Conservation (phyloP, 2,888 invertebrate species). For the Ypsolopha scabrella region DNA sequence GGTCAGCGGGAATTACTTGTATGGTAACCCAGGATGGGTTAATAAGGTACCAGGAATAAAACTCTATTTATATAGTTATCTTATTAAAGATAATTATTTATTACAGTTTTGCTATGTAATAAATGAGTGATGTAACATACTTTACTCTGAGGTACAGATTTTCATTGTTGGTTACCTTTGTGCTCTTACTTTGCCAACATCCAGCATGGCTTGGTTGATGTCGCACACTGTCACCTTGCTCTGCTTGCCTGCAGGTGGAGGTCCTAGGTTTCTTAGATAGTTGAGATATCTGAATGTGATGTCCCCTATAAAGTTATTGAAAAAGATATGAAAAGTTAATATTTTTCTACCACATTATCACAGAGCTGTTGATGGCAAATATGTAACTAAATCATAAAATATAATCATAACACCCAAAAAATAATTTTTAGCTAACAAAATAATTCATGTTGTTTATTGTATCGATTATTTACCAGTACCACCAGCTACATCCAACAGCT, state of each 20-base stretch:
- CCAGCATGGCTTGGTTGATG: constrained; percentile 94
- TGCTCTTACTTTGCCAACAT: constrained; percentile 87
- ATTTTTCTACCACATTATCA: too few species aligned
- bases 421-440: background rate
- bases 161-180: constrained; percentile 42
- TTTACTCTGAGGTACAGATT: too few species aligned
- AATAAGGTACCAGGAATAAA: too few species aligned
- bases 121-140: too few species aligned
- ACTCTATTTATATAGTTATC: too few species aligned
- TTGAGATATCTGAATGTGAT: constrained; percentile 92
- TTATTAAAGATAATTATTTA: too few species aligned
- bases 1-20: too few species aligned
- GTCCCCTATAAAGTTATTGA: constrained; percentile 74
- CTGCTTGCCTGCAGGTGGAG: constrained; percentile 28
- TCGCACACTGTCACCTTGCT: constrained; percentile 87
- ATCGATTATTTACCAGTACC: constrained; percentile 90
- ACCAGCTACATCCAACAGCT: constrained; percentile 95
- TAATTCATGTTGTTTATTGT: too few species aligned
- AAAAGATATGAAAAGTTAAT: background rate
- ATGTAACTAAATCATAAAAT: background rate
- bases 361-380: too few species aligned
- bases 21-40: too few species aligned
- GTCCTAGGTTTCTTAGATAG: constrained; percentile 66
- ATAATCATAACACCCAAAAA: background rate
- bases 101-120: too few species aligned